Conservation (phyloP, 2,888 invertebrate genomes). For the Alloscopus bannaensis region DNA sequence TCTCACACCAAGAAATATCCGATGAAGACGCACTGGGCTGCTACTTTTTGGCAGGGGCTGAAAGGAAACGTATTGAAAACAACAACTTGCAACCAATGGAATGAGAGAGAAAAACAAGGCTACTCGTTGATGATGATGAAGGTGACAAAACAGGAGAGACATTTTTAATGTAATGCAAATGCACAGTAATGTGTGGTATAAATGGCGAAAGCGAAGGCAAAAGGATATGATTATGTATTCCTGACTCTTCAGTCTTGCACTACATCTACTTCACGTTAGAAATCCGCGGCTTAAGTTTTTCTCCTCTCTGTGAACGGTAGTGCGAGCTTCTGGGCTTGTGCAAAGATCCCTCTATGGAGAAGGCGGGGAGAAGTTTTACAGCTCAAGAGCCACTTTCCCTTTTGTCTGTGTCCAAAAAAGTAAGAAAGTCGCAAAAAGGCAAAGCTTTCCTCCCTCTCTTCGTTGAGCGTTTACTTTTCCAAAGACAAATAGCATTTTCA, state of each 20-base stretch:
- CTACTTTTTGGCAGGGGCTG: too few relatives aligned
- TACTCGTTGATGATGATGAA: too few relatives aligned
- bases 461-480: background rate
- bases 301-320: slow-evolving; percentile 6
- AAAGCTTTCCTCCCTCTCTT: background rate
- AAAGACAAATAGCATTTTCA: slow-evolving; percentile 35
- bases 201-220: background rate
- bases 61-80: too few relatives aligned
- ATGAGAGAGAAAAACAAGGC: background rate
- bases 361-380: too few relatives aligned
- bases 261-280: slow-evolving; percentile 63
- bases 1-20: too few relatives aligned
- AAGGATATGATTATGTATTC: slow-evolving; percentile 62
- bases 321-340: too few relatives aligned
- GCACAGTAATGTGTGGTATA: background rate
- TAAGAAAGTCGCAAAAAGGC: background rate
- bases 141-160: slow-evolving; percentile 15
- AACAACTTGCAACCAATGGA: too few relatives aligned
- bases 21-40: too few relatives aligned
- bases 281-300: slow-evolving; percentile 49
- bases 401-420: background rate
- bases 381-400: too few relatives aligned
- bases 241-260: slow-evolving; percentile 59
- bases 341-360: too few relatives aligned
- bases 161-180: background rate